A percentile compares a stretch with the other conserved stretches of the same genome.
Evolutionary conservation across 2,888 invertebrate species (phyloP).

Genomic region (Alcis repandata): DNA sequence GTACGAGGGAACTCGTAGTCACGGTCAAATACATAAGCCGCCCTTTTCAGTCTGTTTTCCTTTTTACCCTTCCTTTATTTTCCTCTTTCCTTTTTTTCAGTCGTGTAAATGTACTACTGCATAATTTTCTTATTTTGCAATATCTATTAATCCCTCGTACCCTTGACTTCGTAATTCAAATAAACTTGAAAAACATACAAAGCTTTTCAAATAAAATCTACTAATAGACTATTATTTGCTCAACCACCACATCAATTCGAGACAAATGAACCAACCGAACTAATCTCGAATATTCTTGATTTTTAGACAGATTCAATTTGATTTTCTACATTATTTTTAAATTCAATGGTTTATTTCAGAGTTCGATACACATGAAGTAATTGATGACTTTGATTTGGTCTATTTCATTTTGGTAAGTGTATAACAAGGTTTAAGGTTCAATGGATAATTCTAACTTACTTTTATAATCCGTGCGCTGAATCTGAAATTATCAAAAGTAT

Average conservation of each 20-base stretch:
- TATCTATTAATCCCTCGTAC: too few relatives aligned
- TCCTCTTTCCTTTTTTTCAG: too few relatives aligned
- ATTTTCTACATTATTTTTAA: not conserved
- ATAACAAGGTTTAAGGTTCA: too few relatives aligned
- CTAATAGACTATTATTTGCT: slow-evolving; percentile 9
- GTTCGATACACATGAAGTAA: not conserved
- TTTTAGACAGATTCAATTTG: slow-evolving; percentile 26
- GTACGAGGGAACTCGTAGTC: too few relatives aligned
- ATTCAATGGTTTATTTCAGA: slow-evolving; percentile 3
- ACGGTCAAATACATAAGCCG: too few relatives aligned
- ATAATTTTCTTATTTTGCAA: too few relatives aligned
- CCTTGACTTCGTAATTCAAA: not conserved
- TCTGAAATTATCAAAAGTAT: too few relatives aligned
- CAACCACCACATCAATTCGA: slow-evolving; percentile 15
- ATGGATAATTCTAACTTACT: too few relatives aligned
- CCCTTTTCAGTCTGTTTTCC: too few relatives aligned
- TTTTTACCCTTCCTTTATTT: too few relatives aligned
- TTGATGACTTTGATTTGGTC: slow-evolving; percentile 10
- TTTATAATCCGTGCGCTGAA: too few relatives aligned
- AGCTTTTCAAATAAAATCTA: slow-evolving; percentile 6
- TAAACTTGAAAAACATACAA: slow-evolving; percentile 9
- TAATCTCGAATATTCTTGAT: slow-evolving; percentile 32
- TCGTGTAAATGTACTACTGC: too few relatives aligned
- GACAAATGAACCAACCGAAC: slow-evolving; percentile 28
- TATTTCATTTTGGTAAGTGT: not conserved